phyloP scores from a whole-genome alignment of 2,113 vertebrate genomes.

The Myxocyprinus asiaticus region DNA sequence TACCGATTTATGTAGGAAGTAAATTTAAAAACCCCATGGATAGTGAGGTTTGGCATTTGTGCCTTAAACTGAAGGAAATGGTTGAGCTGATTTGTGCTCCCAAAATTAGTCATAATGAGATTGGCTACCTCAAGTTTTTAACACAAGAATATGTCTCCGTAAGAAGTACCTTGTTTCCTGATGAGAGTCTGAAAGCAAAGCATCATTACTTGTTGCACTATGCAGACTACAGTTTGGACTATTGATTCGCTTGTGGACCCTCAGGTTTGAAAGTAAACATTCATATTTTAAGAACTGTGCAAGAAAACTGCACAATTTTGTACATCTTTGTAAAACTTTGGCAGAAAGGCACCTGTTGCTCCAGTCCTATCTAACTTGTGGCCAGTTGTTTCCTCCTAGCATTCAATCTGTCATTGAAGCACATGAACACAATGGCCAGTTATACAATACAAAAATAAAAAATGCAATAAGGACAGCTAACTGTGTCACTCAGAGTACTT shows the following conservation, averaged over 20 bases:
- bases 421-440: background rate
- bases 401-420: background rate
- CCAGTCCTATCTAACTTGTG: background rate
- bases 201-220: background rate
- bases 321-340: background rate
- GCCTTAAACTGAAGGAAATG: background rate
- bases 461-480: slow-evolving; percentile 1
- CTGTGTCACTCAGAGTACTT: background rate
- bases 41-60: background rate
- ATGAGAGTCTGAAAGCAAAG: background rate
- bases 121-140: slow-evolving; percentile 2
- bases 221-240: background rate
- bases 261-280: slow-evolving; percentile 1
- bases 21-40: background rate
- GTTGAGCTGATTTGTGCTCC: background rate
- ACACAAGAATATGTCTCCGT: background rate
- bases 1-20: background rate
- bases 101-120: background rate
- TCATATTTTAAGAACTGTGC: background rate
- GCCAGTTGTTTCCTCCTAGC: background rate
- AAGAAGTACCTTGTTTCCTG: background rate
- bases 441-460: background rate
- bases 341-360: background rate
- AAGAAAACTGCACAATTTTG: background rate
- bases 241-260: background rate